phyloP scores from a whole-genome alignment of 2,113 vertebrate species.

The Myxocyprinus asiaticus region DNA sequence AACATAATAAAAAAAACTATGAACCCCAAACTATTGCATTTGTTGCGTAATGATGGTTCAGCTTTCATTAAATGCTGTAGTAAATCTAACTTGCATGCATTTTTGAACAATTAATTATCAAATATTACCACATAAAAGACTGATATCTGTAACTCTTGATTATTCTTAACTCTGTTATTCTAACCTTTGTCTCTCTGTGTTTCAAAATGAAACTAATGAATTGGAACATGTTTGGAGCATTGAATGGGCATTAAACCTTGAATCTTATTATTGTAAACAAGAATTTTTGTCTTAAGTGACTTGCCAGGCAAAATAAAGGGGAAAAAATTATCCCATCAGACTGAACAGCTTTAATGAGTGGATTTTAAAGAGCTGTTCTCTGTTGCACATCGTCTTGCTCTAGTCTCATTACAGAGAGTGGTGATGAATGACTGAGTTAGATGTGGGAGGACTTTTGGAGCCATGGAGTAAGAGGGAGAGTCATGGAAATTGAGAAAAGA shows the following conservation, averaged over 20 bases:
- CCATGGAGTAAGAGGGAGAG: slow-evolving; percentile 7
- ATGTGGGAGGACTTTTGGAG: slow-evolving; percentile 9
- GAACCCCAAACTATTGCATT: not conserved
- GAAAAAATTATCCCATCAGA: not conserved
- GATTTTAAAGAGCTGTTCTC: slow-evolving; percentile 6
- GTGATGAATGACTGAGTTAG: slow-evolving; percentile 46
- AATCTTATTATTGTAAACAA: too few species aligned
- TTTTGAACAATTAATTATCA: not conserved
- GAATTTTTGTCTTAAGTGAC: too few species aligned
- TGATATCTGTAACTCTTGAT: not conserved
- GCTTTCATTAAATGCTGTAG: not conserved
- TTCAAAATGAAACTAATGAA: not conserved
- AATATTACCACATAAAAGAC: not conserved
- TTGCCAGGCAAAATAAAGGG: too few species aligned
- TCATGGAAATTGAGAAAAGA: slow-evolving; percentile 26
- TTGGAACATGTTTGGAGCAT: not conserved
- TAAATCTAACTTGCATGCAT: not conserved
- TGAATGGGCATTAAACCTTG: not conserved
- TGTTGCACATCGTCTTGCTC: slow-evolving; percentile 17
- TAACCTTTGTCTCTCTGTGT: not conserved
- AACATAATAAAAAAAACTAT: not conserved
- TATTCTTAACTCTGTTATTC: not conserved
- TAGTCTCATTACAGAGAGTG: slow-evolving; percentile 39
- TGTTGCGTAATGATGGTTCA: slow-evolving; percentile 4
- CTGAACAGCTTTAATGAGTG: slow-evolving; percentile 15